These are phyloP conservation scores for Sitophilus oryzae DNA, from an alignment of 1,140 invertebrate species.

Conservation along the genomic window DNA sequence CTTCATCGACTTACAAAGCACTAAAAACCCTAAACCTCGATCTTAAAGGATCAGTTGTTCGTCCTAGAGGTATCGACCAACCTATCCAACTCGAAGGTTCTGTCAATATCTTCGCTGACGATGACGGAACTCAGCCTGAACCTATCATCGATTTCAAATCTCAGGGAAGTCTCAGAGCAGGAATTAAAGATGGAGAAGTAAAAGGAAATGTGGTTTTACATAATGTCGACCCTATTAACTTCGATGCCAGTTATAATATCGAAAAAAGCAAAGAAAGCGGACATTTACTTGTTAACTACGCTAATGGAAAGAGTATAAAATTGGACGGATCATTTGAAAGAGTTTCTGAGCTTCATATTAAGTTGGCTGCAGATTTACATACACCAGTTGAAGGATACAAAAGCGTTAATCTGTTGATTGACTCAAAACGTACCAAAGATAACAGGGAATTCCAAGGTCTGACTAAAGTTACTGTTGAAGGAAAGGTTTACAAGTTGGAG, in stretches of 20 bases:
- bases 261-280: constrained; percentile 20
- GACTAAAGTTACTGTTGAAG: constrained; percentile 45
- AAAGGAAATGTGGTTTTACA: constrained; percentile 31
- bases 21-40: constrained; percentile 47
- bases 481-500: constrained; percentile 48
- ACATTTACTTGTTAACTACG: constrained; percentile 47
- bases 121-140: constrained; percentile 15
- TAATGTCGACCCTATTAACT: constrained; percentile 26
- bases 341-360: constrained; percentile 43
- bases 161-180: constrained; percentile 31
- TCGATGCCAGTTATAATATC: constrained; percentile 24
- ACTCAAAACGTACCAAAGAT: constrained; percentile 48
- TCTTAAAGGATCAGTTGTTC: constrained; percentile 28
- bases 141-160: constrained; percentile 28
- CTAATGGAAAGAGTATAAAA: constrained; percentile 50
- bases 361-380: constrained; percentile 44
- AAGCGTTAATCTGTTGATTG: constrained; percentile 50
- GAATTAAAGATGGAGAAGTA: constrained; percentile 26
- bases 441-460: constrained; percentile 45
- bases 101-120: constrained; percentile 17
- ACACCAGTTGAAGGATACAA: constrained; percentile 52
- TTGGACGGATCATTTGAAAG: constrained; percentile 39
- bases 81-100: constrained; percentile 20
- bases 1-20: constrained; percentile 48
- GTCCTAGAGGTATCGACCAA: constrained; percentile 1